phyloP scores from a whole-genome alignment of 2,113 vertebrate species.

The Sapayoa aenigma region DNA sequence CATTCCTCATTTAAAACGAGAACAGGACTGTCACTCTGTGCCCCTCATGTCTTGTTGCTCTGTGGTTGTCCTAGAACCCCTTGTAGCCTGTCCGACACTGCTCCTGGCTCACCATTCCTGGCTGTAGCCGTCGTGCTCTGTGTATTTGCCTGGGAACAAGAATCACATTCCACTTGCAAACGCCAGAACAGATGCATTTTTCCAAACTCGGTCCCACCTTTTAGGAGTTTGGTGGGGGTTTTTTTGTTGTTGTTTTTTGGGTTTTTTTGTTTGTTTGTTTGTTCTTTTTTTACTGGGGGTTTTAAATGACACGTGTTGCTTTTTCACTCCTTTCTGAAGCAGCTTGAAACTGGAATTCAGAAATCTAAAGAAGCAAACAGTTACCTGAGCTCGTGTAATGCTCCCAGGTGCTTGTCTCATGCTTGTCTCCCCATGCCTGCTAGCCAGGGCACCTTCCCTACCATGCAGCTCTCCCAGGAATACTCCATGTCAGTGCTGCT shows the following conservation, averaged over 20 bases:
- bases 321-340: constrained; percentile 40
- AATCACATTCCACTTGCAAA: constrained; percentile 63
- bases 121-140: constrained; percentile 37
- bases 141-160: constrained; percentile 24
- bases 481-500: neutral
- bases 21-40: constrained; percentile 62
- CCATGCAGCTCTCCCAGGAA: neutral
- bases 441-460: neutral
- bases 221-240: neutral
- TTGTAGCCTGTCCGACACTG: constrained; percentile 2
- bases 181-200: constrained; percentile 52
- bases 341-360: constrained; percentile 39
- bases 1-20: constrained; percentile 61
- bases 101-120: constrained; percentile 6
- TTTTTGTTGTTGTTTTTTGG: neutral
- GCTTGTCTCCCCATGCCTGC: neutral
- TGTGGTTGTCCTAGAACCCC: constrained; percentile 58
- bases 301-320: neutral
- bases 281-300: no score
- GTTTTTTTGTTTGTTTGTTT: neutral
- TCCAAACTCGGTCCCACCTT: neutral
- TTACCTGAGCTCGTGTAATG: neutral
- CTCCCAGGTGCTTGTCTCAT: neutral
- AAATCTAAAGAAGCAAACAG: neutral
- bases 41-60: constrained; percentile 50